Evolutionary conservation across 1,140 invertebrate species (phyloP).

Genomic region (Penaeus chinensis): DNA sequence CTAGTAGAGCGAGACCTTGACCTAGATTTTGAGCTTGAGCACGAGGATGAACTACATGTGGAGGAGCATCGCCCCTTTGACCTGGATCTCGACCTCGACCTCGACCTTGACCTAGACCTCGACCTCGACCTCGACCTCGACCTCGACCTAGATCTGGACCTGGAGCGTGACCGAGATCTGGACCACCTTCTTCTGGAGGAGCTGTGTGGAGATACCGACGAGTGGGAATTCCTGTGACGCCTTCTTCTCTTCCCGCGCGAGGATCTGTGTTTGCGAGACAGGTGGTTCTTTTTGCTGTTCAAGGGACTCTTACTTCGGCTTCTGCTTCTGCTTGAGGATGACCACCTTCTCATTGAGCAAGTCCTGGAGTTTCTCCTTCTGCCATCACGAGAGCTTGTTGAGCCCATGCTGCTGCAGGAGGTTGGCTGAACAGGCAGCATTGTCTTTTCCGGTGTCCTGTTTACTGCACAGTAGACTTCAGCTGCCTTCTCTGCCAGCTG

Average conservation of each 20-base stretch:
- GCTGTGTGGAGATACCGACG: slow-evolving; percentile 34
- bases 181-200: slow-evolving; percentile 24
- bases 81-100: slow-evolving; percentile 51
- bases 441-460: neutral
- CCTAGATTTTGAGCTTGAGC: slow-evolving; percentile 63
- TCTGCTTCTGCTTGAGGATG: slow-evolving; percentile 65
- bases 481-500: neutral
- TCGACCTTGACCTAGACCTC: slow-evolving; percentile 10
- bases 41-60: slow-evolving; percentile 46
- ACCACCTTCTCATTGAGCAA: slow-evolving; percentile 45
- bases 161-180: neutral
- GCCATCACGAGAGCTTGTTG: neutral
- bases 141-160: slow-evolving; percentile 42
- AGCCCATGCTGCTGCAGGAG: neutral
- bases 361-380: slow-evolving; percentile 24
- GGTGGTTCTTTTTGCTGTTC: slow-evolving; percentile 35
- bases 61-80: slow-evolving; percentile 53
- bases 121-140: slow-evolving; percentile 19
- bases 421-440: neutral
- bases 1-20: slow-evolving; percentile 63
- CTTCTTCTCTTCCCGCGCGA: slow-evolving; percentile 45
- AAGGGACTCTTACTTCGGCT: slow-evolving; percentile 51
- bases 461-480: neutral
- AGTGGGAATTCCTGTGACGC: slow-evolving; percentile 15
- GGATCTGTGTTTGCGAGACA: slow-evolving; percentile 32